Evolutionary conservation across 2,888 invertebrate genomes (phyloP), one percentile per base, ranked within the genome.

Genomic region (Hemicrepidius hirtus): DNA sequence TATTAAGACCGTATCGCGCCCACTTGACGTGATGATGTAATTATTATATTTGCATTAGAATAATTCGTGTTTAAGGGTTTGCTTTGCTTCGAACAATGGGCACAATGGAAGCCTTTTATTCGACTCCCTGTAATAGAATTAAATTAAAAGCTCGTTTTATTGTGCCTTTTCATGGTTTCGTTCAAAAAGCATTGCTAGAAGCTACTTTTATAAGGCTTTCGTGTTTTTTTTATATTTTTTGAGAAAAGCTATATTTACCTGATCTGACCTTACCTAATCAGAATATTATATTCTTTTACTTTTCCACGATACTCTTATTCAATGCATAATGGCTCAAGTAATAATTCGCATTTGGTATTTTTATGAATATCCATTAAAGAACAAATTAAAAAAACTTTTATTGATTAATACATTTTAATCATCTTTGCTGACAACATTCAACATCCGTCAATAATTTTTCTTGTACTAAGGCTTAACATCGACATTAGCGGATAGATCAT

Each of bases 1-100:
- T 66, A 66, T 71, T 71, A 68, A 68, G 62, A 65, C 46, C 65
- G 63, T 71, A 71, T 73, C 67, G 73, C 65, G 73, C 53, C 74
- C 76, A 74, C 72, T 76, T 70, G 74, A 76, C 68, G 69, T 70
- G 75, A 59, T 75, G 73, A 75, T 76, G 71, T 75, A 76, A 76
- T 76, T 76, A 76, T 76, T 76, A 71, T 74, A 76, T 76, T 76
- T 76, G 76, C 76, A 76, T 76, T 71, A 75, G 65, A 75, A 76
- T 75, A 75, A 74, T 71, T 72, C 68, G 68, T 69, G 75, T 75
- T 76, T 75, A 74, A 76, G 76, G 68, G 74, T 74, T 74, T 74
- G 74, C 69, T 75, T 74, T 64, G 65, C 68, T 63, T 64, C 66
- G 75, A 75, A 75, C 75, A 75, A 75, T 75, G 60, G 71, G 73